Base-by-base conservation (phyloP, 30 jellyfish, hydroid and myxozoan genomes). In the Hydractinia echinata region DNA sequence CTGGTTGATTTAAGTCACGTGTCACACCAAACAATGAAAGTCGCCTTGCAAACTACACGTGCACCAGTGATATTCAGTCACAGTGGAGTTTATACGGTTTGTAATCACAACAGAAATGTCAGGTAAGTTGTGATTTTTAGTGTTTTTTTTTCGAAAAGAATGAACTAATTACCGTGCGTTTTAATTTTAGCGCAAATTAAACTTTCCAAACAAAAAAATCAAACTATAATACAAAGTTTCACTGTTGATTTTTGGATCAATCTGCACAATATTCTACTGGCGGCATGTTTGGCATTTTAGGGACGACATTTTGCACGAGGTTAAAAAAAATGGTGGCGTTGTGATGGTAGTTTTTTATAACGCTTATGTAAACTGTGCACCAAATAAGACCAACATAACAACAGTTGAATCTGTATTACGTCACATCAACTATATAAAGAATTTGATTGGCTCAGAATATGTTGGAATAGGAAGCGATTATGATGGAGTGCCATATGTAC, bases 1-100 rank as follows among this genome's bases (percentile, higher is more conserved):
- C 67, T 71, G 55, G 60, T 71, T 48, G 81, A 71, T 71, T 58
- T 71, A 19, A 19, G 60, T 19, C 81, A 71, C 3, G 81, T 71
- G 13, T 71, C 81, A 15, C 10, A 71, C 50, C 30, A 71, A 50
- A 71, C 81, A 52, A 71, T 71, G 81, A 19, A 30, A 52, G 81
- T 19, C 5, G 81, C 81, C 30, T 71, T 71, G 81, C 60, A 71
- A 7, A 50, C 6, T 14, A 52, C 52, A 52, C 44, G 50, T 15
- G 81, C 81, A 71, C 81, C 81, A 3, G 81, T 71, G 9, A 71
- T 71, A 19, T 71, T 19, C 60, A 71, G 81, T 71, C 81, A 71
- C 60, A 19, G 60, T 19, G 30, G 60, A 5, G 81, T 58, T n/a
- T 71, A 71, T 71, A 67, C 81, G 55, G 67, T 71, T 14, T 71